These are phyloP conservation scores for Montipora capitata DNA, from an alignment of 92 coral and sea anemone genomes.

Conservation along the genomic window DNA sequence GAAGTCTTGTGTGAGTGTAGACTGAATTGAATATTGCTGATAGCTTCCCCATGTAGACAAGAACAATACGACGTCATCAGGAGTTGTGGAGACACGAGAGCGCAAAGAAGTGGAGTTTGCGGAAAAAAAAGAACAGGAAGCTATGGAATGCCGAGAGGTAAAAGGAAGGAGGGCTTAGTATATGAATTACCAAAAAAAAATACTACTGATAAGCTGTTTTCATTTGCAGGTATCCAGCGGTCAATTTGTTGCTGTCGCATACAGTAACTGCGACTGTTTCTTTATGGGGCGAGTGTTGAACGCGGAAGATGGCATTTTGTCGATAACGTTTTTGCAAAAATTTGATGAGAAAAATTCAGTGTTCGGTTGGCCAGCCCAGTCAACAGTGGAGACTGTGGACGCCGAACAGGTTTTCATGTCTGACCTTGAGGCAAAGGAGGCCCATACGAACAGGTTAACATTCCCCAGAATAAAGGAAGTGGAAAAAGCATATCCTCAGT, in stretches of 20 bases:
- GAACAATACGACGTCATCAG: background rate
- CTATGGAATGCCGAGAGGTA: background rate
- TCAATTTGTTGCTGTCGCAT: background rate
- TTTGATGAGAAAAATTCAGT: background rate
- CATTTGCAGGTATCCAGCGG: background rate
- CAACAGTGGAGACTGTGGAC: background rate
- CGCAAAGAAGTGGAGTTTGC: background rate
- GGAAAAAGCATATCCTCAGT: background rate
- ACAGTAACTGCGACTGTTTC: background rate
- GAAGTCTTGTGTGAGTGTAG: no score
- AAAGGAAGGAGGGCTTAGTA: background rate
- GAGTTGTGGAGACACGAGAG: no score
- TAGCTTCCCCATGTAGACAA: background rate
- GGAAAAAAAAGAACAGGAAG: no score
- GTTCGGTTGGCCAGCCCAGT: background rate
- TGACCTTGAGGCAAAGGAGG: no score
- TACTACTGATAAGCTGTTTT: background rate
- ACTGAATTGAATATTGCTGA: no score
- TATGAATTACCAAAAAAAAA: no score
- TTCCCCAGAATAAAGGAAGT: background rate
- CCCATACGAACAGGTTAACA: background rate
- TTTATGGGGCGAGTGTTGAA: background rate
- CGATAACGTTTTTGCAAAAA: background rate
- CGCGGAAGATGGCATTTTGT: background rate
- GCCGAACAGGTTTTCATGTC: background rate